Conservation (phyloP, 2,797 vertebrate genomes). For the Hypotaenidia okinawae region DNA sequence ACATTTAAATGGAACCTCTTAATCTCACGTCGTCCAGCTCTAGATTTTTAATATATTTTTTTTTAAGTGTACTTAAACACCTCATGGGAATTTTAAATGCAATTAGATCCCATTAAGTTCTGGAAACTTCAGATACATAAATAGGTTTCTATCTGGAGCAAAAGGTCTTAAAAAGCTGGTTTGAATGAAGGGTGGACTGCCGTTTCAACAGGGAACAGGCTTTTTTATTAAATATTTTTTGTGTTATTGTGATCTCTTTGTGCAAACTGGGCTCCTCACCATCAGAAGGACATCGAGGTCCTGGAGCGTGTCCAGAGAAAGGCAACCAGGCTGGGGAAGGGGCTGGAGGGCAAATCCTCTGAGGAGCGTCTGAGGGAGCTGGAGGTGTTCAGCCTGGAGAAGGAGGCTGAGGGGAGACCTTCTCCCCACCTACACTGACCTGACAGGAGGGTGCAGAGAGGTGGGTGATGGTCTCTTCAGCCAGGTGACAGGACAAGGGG, state of each 20-base stretch:
- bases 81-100: neutral
- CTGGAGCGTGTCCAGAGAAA: too few species aligned
- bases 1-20: neutral
- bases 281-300: too few species aligned
- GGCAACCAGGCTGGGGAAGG: too few species aligned
- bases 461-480: too few species aligned
- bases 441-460: too few species aligned
- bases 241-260: neutral
- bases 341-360: too few species aligned
- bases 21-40: neutral
- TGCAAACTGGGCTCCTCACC: too few species aligned
- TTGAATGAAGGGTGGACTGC: neutral
- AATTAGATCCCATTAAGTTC: neutral
- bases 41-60: neutral
- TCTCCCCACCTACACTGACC: too few species aligned
- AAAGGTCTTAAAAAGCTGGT: neutral
- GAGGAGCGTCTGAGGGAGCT: too few species aligned
- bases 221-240: neutral
- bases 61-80: neutral
- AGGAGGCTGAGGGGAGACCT: too few species aligned
- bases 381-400: too few species aligned
- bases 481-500: too few species aligned
- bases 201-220: neutral
- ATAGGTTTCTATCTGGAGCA: neutral
- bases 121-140: neutral